phyloP scores from a whole-genome alignment of 1,140 invertebrate genomes.

The Drosophila chauvacae region DNA sequence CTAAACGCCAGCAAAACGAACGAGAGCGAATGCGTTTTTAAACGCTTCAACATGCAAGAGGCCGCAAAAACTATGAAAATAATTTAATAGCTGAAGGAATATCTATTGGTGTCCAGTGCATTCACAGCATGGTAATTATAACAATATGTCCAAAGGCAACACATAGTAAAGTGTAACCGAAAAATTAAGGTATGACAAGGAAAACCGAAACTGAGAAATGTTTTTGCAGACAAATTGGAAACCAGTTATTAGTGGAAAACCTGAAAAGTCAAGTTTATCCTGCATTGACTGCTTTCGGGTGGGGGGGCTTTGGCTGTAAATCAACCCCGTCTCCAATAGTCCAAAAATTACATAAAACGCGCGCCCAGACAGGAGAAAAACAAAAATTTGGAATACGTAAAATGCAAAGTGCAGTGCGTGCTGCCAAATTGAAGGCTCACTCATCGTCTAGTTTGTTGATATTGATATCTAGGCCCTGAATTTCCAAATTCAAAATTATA shows the following conservation, averaged over 20 bases:
- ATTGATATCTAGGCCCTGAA: constrained; percentile 16
- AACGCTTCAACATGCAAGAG: constrained; percentile 25
- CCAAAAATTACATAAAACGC: constrained; percentile 53
- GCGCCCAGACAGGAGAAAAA: constrained; percentile 33
- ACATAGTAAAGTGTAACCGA: constrained; percentile 7
- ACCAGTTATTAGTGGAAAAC: constrained; percentile 65
- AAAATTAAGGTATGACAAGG: constrained; percentile 30
- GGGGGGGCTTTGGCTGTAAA: constrained; percentile 26
- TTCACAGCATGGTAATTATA: constrained; percentile 35
- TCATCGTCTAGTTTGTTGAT: constrained; percentile 4
- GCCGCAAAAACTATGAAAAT: constrained; percentile 18
- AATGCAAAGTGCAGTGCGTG: constrained; percentile 40
- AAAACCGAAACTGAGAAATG: constrained; percentile 21
- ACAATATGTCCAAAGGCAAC: constrained; percentile 31
- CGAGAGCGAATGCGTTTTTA: constrained; percentile 26
- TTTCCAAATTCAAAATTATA: constrained; percentile 35
- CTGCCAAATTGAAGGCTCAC: constrained; percentile 34
- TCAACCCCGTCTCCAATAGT: constrained; percentile 25
- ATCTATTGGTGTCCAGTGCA: constrained; percentile 22
- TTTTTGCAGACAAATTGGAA: constrained; percentile 46
- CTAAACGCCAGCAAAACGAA: constrained; percentile 8
- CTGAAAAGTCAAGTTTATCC: constrained; percentile 76
- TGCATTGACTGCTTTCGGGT: constrained; percentile 28
- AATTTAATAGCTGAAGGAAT: constrained; percentile 12
- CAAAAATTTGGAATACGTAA: constrained; percentile 29